phyloP scores from a whole-genome alignment of 2,797 vertebrate species.

The Cichlasoma orientale region DNA sequence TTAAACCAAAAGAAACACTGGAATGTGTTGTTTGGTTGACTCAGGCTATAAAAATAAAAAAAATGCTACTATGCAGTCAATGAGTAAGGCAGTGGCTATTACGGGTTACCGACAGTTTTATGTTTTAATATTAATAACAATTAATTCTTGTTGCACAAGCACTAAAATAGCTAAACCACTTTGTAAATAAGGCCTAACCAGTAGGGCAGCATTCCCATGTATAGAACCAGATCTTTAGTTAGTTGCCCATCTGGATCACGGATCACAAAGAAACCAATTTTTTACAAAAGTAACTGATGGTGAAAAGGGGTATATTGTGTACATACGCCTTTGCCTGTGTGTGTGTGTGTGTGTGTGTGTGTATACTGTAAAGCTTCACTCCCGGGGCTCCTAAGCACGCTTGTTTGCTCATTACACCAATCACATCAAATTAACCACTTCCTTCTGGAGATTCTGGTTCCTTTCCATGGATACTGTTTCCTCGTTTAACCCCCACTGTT shows the following conservation, averaged over 20 bases:
- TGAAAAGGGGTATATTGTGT: neutral
- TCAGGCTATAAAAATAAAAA: neutral
- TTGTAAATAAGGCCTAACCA: neutral
- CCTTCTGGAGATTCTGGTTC: conserved; percentile 27
- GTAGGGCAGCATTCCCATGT: neutral
- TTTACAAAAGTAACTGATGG: neutral
- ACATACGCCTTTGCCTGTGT: conserved; percentile 11
- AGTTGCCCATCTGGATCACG: conserved; percentile 8
- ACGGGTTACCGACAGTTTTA: neutral
- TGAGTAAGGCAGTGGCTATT: neutral
- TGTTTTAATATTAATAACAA: neutral
- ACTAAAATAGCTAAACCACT: neutral
- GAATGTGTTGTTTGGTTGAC: neutral
- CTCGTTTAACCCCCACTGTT: conserved; percentile 29
- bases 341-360: neutral
- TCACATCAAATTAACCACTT: conserved; percentile 71
- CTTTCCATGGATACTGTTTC: conserved; percentile 28
- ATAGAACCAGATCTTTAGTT: neutral
- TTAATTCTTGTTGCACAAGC: neutral
- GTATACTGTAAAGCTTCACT: conserved; percentile 22
- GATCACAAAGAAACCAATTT: conserved; percentile 3
- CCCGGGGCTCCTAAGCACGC: conserved; percentile 23
- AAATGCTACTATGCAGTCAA: neutral
- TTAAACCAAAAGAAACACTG: neutral
- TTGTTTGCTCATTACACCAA: conserved; percentile 68